Conservation (phyloP, 2,888 invertebrate species). For the Euplexia lucipara region DNA sequence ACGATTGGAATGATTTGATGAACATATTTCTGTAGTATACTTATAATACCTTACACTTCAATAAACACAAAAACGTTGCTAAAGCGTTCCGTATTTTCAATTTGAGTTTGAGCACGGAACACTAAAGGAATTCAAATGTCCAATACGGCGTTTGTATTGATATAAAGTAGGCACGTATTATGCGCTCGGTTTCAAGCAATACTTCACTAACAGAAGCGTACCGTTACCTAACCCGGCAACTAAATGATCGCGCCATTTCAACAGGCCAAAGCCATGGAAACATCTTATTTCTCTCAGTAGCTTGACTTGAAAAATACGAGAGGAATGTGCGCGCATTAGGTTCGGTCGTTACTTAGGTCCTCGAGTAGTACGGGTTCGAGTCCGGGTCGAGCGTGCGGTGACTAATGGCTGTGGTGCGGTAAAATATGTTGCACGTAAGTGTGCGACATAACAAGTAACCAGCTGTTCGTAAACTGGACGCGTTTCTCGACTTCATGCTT, state of each 20-base stretch:
- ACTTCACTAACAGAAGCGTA: slow-evolving; percentile 60
- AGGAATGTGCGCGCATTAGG: slow-evolving; percentile 81
- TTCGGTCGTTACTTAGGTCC: slow-evolving; percentile 80
- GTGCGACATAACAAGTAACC: slow-evolving; percentile 73
- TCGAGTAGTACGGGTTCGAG: slow-evolving; percentile 74
- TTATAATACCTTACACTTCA: slow-evolving; percentile 24
- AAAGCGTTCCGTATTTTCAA: slow-evolving; percentile 11
- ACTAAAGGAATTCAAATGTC: slow-evolving; percentile 51
- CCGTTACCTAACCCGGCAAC: slow-evolving; percentile 60
- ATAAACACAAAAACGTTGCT: slow-evolving; percentile 12
- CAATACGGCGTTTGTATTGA: slow-evolving; percentile 54
- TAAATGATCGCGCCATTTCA: slow-evolving; percentile 70
- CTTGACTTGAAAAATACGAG: slow-evolving; percentile 81
- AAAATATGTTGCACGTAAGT: slow-evolving; percentile 78
- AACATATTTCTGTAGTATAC: slow-evolving; percentile 2
- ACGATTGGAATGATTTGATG: slow-evolving; percentile 15
- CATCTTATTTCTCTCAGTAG: slow-evolving; percentile 76
- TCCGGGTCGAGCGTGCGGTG: slow-evolving; percentile 70
- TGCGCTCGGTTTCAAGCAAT: slow-evolving; percentile 55
- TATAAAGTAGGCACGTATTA: slow-evolving; percentile 63
- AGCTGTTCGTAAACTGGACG: slow-evolving; percentile 69
- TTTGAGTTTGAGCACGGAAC: slow-evolving; percentile 25
- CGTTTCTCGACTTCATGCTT: slow-evolving; percentile 54
- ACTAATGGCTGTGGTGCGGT: slow-evolving; percentile 78
- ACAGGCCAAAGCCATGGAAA: slow-evolving; percentile 65